phyloP scores from a whole-genome alignment of 1,140 invertebrate species.

The Brachionus asplanchnoidis region DNA sequence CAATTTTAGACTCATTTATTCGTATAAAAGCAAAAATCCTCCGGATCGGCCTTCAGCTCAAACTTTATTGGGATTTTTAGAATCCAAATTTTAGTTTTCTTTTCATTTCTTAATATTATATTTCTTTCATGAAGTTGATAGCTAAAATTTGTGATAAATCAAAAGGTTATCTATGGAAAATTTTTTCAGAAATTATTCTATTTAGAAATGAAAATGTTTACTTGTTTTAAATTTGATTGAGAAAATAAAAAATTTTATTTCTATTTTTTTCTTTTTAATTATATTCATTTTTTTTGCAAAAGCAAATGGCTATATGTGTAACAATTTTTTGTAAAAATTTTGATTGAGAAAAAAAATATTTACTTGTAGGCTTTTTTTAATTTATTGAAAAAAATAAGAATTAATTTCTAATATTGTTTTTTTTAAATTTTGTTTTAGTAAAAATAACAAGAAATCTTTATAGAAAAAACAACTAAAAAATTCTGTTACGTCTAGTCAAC shows the following conservation, averaged over 20 bases:
- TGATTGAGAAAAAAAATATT: not conserved
- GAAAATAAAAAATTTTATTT: not conserved
- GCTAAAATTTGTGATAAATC: not conserved
- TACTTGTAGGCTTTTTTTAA: not conserved
- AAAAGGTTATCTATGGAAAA: conserved; percentile 15
- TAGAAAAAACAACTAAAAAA: not conserved
- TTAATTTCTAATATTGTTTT: not conserved
- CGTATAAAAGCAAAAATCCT: conserved; percentile 35
- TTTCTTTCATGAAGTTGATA: not conserved
- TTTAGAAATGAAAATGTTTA: not conserved
- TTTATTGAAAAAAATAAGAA: not conserved
- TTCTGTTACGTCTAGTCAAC: not conserved
- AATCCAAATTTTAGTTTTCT: not conserved
- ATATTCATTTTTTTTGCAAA: not conserved
- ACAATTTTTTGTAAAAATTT: not conserved
- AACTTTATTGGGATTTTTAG: not conserved
- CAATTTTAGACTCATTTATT: not conserved
- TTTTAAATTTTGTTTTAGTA: not conserved
- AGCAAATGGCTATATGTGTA: too few relatives aligned
- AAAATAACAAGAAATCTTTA: not conserved
- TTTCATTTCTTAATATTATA: not conserved
- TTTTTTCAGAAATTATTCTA: not conserved
- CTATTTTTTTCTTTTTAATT: not conserved
- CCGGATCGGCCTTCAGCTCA: not conserved
- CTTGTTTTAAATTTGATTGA: not conserved